Evolutionary conservation across 2,797 vertebrate genomes (phyloP).

Genomic region (Chromis chromis): DNA sequence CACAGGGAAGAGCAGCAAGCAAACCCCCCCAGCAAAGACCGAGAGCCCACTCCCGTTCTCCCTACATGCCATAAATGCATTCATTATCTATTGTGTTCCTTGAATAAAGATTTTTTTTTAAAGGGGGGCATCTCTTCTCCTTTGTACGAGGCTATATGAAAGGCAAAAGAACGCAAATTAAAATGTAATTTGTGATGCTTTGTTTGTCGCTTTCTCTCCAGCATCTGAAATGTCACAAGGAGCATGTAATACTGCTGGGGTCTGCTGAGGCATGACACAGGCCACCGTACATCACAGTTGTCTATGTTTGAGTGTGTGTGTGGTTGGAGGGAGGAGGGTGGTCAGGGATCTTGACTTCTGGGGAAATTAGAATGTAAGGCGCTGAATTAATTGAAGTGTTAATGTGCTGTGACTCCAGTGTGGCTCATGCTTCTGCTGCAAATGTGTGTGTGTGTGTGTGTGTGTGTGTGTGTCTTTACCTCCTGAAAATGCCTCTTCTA

Average conservation of each 20-base stretch:
- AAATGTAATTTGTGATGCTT: conserved; percentile 69
- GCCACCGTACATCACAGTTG: conserved; percentile 22
- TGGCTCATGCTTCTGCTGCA: conserved; percentile 31
- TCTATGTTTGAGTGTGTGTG: conserved; percentile 30
- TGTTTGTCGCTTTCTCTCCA: conserved; percentile 66
- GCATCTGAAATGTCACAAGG: conserved; percentile 70
- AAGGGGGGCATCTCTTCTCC: conserved; percentile 38
- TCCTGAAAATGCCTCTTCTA: conserved; percentile 45
- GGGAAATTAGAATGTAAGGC: conserved; percentile 76
- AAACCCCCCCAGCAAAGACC: conserved; percentile 42
- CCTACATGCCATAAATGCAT: conserved; percentile 49
- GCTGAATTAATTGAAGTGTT: conserved; percentile 82
- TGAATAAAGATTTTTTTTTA: conserved; percentile 54
- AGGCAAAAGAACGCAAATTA: conserved; percentile 63
- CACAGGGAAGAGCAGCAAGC: conserved; percentile 64
- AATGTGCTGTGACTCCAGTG: conserved; percentile 80
- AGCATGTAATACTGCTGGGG: conserved; percentile 59
- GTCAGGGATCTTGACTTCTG: conserved; percentile 71
- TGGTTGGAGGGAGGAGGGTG: conserved; percentile 22
- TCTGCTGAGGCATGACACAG: conserved; percentile 48
- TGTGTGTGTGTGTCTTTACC: conserved; percentile 29
- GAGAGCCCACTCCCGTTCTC: conserved; percentile 25
- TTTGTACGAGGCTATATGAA: conserved; percentile 44
- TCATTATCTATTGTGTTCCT: conserved; percentile 68
- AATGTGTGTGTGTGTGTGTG: conserved; percentile 24